Percentiles rank a stretch among this genome's conserved stretches.
phyloP scores from a whole-genome alignment of 2,888 invertebrate genomes.

The Drosophila nigricruria region DNA sequence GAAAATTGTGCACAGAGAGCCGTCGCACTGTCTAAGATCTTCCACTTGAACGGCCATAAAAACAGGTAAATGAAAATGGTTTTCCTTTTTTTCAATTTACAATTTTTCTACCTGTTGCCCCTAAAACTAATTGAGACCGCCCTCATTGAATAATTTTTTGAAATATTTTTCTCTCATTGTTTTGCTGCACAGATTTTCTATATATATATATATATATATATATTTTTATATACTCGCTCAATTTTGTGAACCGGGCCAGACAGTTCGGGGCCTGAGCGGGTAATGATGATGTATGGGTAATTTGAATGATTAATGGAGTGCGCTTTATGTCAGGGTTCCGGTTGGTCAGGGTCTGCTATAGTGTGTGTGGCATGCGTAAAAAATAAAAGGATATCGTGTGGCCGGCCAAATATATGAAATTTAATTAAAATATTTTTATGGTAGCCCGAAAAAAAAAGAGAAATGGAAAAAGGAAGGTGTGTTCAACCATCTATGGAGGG shows the following conservation, averaged over 20 bases:
- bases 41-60: slow-evolving; percentile 65
- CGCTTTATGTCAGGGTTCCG: slow-evolving; percentile 75
- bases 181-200: slow-evolving; percentile 9
- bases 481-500: slow-evolving; percentile 42
- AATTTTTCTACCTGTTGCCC: slow-evolving; percentile 61
- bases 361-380: slow-evolving; percentile 57
- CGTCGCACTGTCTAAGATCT: slow-evolving; percentile 65
- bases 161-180: slow-evolving; percentile 22
- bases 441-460: slow-evolving; percentile 39
- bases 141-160: slow-evolving; percentile 79
- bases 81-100: slow-evolving; percentile 7
- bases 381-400: slow-evolving; percentile 65
- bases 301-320: slow-evolving; percentile 76
- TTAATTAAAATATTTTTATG: slow-evolving; percentile 79
- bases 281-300: slow-evolving; percentile 80
- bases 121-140: slow-evolving; percentile 82
- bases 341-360: slow-evolving; percentile 45
- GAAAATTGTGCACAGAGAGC: slow-evolving; percentile 52
- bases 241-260: slow-evolving; percentile 57
- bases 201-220: slow-evolving; percentile 1
- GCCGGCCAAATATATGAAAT: slow-evolving; percentile 58
- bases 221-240: slow-evolving; percentile 28
- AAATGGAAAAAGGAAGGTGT: slow-evolving; percentile 38
- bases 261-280: slow-evolving; percentile 68
- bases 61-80: slow-evolving; percentile 60